Evolutionary conservation across 2,797 vertebrate species (phyloP).

Genomic region (Lithobates pipiens): DNA sequence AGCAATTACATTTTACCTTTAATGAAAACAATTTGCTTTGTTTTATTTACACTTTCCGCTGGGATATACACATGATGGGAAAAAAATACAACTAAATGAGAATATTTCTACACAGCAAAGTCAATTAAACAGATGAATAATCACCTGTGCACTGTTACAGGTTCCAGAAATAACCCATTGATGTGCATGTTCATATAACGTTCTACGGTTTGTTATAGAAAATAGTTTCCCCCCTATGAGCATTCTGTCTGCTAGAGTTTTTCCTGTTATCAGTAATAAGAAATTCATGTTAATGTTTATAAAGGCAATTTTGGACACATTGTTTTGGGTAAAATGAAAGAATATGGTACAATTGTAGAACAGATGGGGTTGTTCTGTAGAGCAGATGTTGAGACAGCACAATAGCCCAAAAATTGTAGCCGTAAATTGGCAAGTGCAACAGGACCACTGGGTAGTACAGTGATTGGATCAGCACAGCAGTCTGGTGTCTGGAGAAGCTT

Average conservation of each 20-base stretch:
- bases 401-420: too few relatives aligned
- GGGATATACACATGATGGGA: slow-evolving; percentile 12
- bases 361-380: too few relatives aligned
- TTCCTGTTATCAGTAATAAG: too few relatives aligned
- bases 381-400: too few relatives aligned
- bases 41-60: slow-evolving; percentile 29
- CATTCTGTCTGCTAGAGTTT: slow-evolving; percentile 2
- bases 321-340: too few relatives aligned
- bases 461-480: too few relatives aligned
- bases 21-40: slow-evolving; percentile 43
- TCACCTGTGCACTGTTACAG: slow-evolving; percentile 10
- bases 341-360: too few relatives aligned
- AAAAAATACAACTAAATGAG: slow-evolving; percentile 18
- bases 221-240: slow-evolving; percentile 17
- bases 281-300: too few relatives aligned
- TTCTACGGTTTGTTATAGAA: slow-evolving; percentile 5
- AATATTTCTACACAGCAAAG: slow-evolving; percentile 4
- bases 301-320: too few relatives aligned
- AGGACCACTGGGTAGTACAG: too few relatives aligned
- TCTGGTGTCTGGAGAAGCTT: too few relatives aligned
- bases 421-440: too few relatives aligned
- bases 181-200: slow-evolving; percentile 8
- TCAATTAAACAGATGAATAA: slow-evolving; percentile 59
- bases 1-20: slow-evolving; percentile 39
- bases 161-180: slow-evolving; percentile 22